Base-by-base conservation (phyloP, 2,113 vertebrate genomes). In the Psittacara wagleri region DNA sequence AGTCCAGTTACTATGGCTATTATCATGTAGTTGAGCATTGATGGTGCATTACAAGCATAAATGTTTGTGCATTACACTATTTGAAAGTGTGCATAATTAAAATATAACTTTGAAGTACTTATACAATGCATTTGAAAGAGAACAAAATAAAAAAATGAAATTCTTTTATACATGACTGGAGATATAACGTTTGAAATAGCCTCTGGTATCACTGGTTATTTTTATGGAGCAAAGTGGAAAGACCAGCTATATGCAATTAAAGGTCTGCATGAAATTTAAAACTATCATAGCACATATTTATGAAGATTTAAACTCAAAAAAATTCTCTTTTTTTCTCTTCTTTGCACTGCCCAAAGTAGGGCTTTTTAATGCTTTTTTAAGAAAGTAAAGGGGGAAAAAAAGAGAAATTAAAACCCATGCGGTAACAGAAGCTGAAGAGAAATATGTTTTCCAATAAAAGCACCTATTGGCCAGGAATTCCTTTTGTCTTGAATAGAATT, bases 391-490 rank as follows among this genome's bases (percentile, higher is more conserved):
- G 35, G 25, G 12, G 44, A 2, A 8, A 14, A 12, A 22, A 17
- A 7, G 10, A 22, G 1, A 31, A 23, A 76, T 59, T 39, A 15
- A 10, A 3, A 35, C 1, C 0, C 9, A 20, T 28, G 2, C 1
- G 43, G 2, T 37, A 74, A 54, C 18, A 49, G 2, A 83, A 83
- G 74, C 59, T n/a, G 55, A 81, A 28, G 13, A 77, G 3, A 81
- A 81, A n/a, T 15, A 15, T 17, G 35, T 19, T 37, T 70, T 49
- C 35, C 22, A 72, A 24, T 57, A 69, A 77, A 89, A 86, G 5
- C 5, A 77, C 73, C 62, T 82, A 59, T 48, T 75, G 59, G 3
- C 10, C 17, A 73, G 24, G 8, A 63, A 29, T 66, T 51, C n/a
- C 1, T 31, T 74, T 24, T 66, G 3, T 49, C 48, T 73, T 51